Evolutionary conservation across 2,888 invertebrate species (phyloP), one percentile per base, ranked within the genome.

Genomic region (Parnassius smintheus): DNA sequence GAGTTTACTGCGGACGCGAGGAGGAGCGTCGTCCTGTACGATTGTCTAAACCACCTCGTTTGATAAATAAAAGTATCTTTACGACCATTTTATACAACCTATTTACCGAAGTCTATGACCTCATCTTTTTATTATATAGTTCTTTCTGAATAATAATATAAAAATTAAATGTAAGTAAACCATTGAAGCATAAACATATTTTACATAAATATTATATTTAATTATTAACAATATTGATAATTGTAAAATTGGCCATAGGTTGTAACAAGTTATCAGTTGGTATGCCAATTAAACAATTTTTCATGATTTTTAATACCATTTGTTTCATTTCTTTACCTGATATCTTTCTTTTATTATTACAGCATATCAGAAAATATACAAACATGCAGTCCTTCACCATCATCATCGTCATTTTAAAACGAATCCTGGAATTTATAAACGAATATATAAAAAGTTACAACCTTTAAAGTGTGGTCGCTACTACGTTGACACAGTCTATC

Each of bases 201-300:
- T 90, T 91, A 91, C 90, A 89, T 89, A 90, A 88, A 89, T 91
- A 90, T 90, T 90, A 89, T 91, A 91, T 91, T 90, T 91, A 90
- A 91, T 88, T 85, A 88, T 87, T 91, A 91, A 91, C 89, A 89
- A 86, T 87, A 88, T 89, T 90, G 90, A 91, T 91, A 83, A 91
- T 91, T 91, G 91, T 91, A 86, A 88, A 88, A 89, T 91, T 91
- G 91, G 91, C 86, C 86, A 86, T 88, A 90, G 90, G 91, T 91
- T 91, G 91, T 91, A 91, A 90, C 90, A 86, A 89, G 89, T 88
- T 87, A 86, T 87, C 86, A 83, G 86, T 90, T 90, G 88, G 88
- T 86, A 90, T 88, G 90, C 91, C 90, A 90, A 91, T 91, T 90
- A 89, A 88, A 91, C 91, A 90, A 91, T 91, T 91, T 91, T 91